Evolutionary conservation across 2,113 vertebrate genomes (phyloP).

Genomic region (Condylura cristata): DNA sequence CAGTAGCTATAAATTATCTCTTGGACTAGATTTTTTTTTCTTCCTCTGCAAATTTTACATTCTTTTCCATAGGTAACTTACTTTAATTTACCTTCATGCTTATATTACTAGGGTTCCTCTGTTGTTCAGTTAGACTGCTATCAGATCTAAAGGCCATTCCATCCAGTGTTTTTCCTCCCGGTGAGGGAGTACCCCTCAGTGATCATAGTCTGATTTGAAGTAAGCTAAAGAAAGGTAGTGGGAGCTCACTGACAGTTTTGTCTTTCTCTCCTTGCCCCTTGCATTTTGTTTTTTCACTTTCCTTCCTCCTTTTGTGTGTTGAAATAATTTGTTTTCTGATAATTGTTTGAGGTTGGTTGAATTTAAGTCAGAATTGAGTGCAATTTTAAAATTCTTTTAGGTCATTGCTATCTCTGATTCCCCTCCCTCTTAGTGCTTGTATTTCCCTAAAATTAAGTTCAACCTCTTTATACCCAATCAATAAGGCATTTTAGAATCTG

Average conservation of each 20-base stretch:
- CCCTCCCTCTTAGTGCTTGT: not conserved
- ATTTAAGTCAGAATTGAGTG: not conserved
- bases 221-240: not conserved
- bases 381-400: not conserved
- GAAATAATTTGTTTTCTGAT: not conserved
- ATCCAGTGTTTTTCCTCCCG: not conserved
- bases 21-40: not conserved
- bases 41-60: not conserved
- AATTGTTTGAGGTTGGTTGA: not conserved
- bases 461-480: not conserved
- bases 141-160: not conserved
- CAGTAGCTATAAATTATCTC: not conserved
- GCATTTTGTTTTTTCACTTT: not conserved
- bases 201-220: not conserved
- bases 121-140: not conserved
- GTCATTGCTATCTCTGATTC: not conserved
- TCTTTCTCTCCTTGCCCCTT: not conserved
- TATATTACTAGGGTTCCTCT: not conserved
- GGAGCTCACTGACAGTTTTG: not conserved
- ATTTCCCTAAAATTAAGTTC: not conserved
- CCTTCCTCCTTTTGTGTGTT: not conserved
- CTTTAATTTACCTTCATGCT: slow-evolving; percentile 19
- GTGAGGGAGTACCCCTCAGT: not conserved
- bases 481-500: not conserved
- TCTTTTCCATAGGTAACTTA: not conserved